These are phyloP conservation scores for Scytalopus superciliaris DNA, from an alignment of 2,113 vertebrate species.

Conservation along the genomic window DNA sequence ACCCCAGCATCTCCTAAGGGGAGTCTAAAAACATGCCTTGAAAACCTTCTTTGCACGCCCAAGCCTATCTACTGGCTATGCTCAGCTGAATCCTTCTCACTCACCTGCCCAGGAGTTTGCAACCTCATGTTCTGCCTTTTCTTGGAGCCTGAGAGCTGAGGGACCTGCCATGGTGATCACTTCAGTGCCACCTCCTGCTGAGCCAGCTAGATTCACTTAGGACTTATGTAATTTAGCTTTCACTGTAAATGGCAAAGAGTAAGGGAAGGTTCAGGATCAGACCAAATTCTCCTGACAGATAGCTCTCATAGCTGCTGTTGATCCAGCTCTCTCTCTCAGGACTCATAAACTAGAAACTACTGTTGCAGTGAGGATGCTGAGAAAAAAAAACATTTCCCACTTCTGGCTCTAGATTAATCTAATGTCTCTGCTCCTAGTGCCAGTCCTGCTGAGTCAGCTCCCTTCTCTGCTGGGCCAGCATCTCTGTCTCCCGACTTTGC, in stretches of 20 bases:
- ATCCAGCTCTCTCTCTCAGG: not conserved
- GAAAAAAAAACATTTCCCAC: not conserved
- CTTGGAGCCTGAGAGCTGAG: not conserved
- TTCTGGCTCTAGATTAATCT: not conserved
- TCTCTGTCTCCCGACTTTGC: not conserved
- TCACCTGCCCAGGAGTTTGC: not conserved
- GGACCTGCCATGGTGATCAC: not conserved
- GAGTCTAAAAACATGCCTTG: not conserved
- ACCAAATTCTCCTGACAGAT: rapidly evolving
- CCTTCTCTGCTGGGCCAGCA: not conserved
- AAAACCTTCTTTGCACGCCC: not conserved
- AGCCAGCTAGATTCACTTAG: not conserved
- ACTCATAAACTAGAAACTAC: not conserved
- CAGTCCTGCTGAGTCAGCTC: constrained; percentile 21
- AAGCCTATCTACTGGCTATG: not conserved
- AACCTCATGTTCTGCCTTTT: not conserved
- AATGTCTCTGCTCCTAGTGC: not conserved
- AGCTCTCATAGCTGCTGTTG: not conserved
- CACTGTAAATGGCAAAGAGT: not conserved
- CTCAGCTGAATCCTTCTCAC: not conserved
- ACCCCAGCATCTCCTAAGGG: not conserved
- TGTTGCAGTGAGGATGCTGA: not conserved
- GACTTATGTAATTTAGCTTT: not conserved
- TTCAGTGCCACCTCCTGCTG: not conserved
- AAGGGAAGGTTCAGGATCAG: not conserved